phyloP scores from a whole-genome alignment of 2,113 vertebrate genomes.

The crab-eating macaque (Macaca fascicularis) region T2T-MFA8v1.1 NC_088386.1:53708001-53708500 shows the following conservation, averaged over 20 bases:
- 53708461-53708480: not conserved
- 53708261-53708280: not conserved
- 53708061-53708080: not conserved
- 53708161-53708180: not conserved
- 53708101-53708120: not conserved
- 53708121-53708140: constrained; percentile 34
- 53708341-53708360: not conserved
- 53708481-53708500: not conserved
- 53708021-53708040: not conserved
- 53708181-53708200: not conserved
- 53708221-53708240: not conserved
- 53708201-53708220: not conserved
- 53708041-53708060: not conserved
- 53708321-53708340: constrained; percentile 1
- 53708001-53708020: too few species aligned
- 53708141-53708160: not conserved
- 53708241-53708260: not conserved
- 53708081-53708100: not conserved
- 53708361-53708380: constrained; percentile 41
- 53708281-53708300: not conserved
- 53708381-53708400: not conserved
- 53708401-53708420: not conserved
- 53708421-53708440: not conserved
- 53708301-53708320: not conserved
- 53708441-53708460: not conserved